Evolutionary conservation across 2,888 invertebrate genomes (phyloP).

Genomic region (Odontothrips loti): DNA sequence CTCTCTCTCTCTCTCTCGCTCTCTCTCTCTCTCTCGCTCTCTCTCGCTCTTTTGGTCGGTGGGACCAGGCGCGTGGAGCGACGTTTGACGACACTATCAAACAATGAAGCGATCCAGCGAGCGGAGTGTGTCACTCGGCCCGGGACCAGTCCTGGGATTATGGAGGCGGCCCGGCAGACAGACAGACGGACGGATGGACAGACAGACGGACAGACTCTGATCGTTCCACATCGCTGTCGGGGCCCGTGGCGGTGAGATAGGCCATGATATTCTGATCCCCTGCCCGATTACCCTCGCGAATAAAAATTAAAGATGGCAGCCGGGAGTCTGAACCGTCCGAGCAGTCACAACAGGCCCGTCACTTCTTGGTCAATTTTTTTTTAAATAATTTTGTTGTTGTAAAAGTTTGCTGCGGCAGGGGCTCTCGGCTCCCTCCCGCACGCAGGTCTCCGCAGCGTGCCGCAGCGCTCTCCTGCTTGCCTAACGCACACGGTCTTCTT

Average conservation of each 20-base stretch:
- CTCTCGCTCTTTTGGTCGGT: neutral
- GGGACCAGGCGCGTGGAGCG: too few relatives aligned
- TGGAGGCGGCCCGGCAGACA: neutral
- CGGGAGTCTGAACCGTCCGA: too few relatives aligned
- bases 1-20: constrained; percentile 27
- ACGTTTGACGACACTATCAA: too few relatives aligned
- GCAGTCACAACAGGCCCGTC: too few relatives aligned
- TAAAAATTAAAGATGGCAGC: too few relatives aligned
- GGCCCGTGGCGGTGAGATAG: too few relatives aligned
- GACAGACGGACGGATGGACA: neutral
- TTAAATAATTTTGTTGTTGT: too few relatives aligned
- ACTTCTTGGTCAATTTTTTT: too few relatives aligned
- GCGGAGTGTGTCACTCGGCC: neutral
- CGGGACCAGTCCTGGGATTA: neutral
- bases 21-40: constrained; percentile 27
- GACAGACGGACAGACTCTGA: neutral
- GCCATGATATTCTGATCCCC: too few relatives aligned
- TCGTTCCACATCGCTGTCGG: neutral
- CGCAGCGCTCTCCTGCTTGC: too few relatives aligned
- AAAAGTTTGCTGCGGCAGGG: too few relatives aligned
- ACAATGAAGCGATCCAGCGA: constrained; percentile 8
- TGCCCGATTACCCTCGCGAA: too few relatives aligned
- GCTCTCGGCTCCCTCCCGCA: neutral
- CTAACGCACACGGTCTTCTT: neutral
- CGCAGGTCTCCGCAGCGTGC: neutral